Evolutionary conservation across 2,888 invertebrate genomes (phyloP), one percentile per base, ranked within the genome.

Genomic region (Catotricha subobsoleta): DNA sequence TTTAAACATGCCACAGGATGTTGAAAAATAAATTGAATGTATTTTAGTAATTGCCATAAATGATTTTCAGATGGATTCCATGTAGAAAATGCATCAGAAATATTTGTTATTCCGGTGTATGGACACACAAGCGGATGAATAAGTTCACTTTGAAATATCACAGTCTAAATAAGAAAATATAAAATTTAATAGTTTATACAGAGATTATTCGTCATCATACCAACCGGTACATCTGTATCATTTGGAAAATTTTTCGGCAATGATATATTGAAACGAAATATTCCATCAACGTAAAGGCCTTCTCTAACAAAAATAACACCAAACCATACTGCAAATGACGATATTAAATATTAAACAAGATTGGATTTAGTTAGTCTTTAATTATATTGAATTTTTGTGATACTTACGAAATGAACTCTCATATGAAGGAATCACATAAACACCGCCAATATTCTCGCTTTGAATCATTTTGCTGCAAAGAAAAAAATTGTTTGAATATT

Each of bases 361-460:
- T n/a, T n/a, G 25, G 10, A 8, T 8, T 25, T 25, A 8, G 10
- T 25, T 25, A 15, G 8, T 12, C 30, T 31, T 31, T n/a, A 9
- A 10, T 12, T n/a, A 33, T 10, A 33, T 13, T 15, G 9, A 15
- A 15, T 15, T 3, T 3, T 7, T 4, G 15, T 6, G 16, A 15
- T 8, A 34, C 34, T 75, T 69, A 87, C 87, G 56, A 53, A 84
- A 72, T 40, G 83, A 78, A 56, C 77, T 80, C 53, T 78, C 76
- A 54, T 78, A 78, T 36, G 92, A 88, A 43, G 94, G 94, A 60
- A 94, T 86, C 15, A 91, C 84, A 65, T 92, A 94, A 44, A 92
- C 72, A 39, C 92, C 91, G 52, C 79, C 78, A 49, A 90, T 65
- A 58, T 82, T 80, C 64, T 91, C 86, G 40, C 78, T 80, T 56